phyloP scores from a whole-genome alignment of 2,113 vertebrate species.

The Steatornis caripensis region DNA sequence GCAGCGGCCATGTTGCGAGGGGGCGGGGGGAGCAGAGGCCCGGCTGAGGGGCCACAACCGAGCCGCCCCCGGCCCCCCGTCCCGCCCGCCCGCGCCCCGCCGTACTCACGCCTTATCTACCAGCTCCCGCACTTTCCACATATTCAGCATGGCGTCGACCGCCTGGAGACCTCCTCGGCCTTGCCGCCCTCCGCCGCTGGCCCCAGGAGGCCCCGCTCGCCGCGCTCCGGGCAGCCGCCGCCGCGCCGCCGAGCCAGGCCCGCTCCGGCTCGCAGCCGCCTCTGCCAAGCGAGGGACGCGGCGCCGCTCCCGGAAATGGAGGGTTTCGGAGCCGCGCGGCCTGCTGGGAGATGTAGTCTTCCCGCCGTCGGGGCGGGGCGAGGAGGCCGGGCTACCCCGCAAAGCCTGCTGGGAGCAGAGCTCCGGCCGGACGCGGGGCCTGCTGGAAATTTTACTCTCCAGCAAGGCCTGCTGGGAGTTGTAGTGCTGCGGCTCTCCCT shows the following conservation, averaged over 20 bases:
- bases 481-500: background rate
- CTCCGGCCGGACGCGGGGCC: background rate
- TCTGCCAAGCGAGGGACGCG: constrained; percentile 1
- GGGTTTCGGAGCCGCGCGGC: fast-evolving
- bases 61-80: background rate
- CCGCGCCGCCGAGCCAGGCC: constrained; percentile 42
- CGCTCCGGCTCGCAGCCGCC: background rate
- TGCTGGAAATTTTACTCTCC: constrained; percentile 49
- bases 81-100: background rate
- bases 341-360: background rate
- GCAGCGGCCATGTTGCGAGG: constrained; percentile 15
- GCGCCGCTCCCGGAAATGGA: constrained; percentile 34
- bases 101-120: constrained; percentile 95
- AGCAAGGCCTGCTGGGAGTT: background rate
- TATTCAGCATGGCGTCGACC: constrained; percentile 86
- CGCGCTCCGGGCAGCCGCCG: constrained; percentile 5
- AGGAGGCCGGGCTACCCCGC: fast-evolving
- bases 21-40: background rate
- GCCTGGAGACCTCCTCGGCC: constrained; percentile 31
- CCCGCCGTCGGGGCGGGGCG: background rate
- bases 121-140: constrained; percentile 94
- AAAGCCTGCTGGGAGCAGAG: background rate
- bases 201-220: constrained; percentile 13
- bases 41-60: background rate
- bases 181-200: constrained; percentile 21